Base-by-base conservation (phyloP, 2,113 vertebrate species). In the Rhegmatorhina hoffmannsi region DNA sequence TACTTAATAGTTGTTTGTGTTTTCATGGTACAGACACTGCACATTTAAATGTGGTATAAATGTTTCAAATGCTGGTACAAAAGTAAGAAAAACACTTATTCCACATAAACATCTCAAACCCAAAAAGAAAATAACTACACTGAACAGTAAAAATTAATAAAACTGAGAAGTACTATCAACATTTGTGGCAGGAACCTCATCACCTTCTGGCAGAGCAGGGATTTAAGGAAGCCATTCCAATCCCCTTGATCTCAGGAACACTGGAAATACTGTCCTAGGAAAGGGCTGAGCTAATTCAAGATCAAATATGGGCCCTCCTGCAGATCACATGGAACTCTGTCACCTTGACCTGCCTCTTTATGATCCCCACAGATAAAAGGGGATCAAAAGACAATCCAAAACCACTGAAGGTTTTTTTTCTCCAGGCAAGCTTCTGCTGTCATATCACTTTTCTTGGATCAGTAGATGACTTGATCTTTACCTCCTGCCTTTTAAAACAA, bases 401-500 rank as follows among this genome's bases (percentile, higher is more conserved):
- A 64, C 16, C 49, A 84, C 13, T 46, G 58, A 67, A 69, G 25
- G 36, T 36, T 59, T 36, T 66, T 92, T 66, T 49, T 84, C 75
- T 86, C 64, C 44, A 69, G 58, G 74, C 50, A 79, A 84, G 31
- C 23, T 87, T 88, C 56, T 94, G 46, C 89, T 92, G 87, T 84
- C 66, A 33, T 63, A 59, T 33, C 43, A 43, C 50, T 94, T 94
- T 50, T 72, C 36, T 17, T 79, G 87, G 68, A 84, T 84, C 60
- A 81, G 50, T n/a, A 84, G 72, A 69, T 80, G n/a, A 83, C 55
- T 66, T 77, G 44, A 23, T 58, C 43, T 95, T 91, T 67, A 96
- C 43, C n/a, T 93, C 56, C 46, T 77, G 33, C 53, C 66, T 94
- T 92, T 77, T 72, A 56, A 82, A 95, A 78, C 53, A 93, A 94